Percentiles rank a stretch among this genome's conserved stretches.
These are phyloP conservation scores for Phalera bucephala DNA, from an alignment of 2,888 invertebrate genomes.

Conservation along the genomic window DNA sequence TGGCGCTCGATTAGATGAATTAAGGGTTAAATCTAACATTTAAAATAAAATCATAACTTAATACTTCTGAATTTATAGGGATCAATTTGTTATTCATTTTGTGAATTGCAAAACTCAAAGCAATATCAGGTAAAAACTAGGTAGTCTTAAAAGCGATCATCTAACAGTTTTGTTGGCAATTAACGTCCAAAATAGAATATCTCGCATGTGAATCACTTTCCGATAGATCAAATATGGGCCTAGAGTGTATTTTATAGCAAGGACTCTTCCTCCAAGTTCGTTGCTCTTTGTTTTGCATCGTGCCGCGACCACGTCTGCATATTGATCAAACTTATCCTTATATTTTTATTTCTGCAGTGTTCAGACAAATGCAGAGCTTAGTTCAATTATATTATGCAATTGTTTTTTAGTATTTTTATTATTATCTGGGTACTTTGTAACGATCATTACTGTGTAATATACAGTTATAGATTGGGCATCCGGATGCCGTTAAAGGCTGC, in stretches of 20 bases:
- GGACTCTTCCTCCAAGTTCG: constrained; percentile 72
- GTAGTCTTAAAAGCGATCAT: constrained; percentile 25
- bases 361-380: not conserved
- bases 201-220: constrained; percentile 55
- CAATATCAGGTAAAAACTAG: not conserved
- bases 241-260: constrained; percentile 59
- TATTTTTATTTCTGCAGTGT: constrained; percentile 24
- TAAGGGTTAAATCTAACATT: not conserved
- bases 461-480: constrained; percentile 7
- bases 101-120: not conserved
- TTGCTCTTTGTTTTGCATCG: constrained; percentile 73
- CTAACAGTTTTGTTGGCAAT: constrained; percentile 24
- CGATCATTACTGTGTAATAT: constrained; percentile 12
- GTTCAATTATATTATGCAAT: constrained; percentile 12
- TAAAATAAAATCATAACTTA: too few species aligned
- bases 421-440: constrained; percentile 6
- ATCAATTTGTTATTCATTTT: too few species aligned
- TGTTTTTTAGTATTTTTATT: constrained; percentile 8
- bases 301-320: constrained; percentile 67
- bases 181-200: constrained; percentile 46
- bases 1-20: not conserved
- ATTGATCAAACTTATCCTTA: constrained; percentile 45
- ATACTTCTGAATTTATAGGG: not conserved
- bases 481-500: constrained; percentile 10
- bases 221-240: constrained; percentile 47